Conservation (phyloP, 2,797 vertebrate species). For the Lacerta viridis region DNA sequence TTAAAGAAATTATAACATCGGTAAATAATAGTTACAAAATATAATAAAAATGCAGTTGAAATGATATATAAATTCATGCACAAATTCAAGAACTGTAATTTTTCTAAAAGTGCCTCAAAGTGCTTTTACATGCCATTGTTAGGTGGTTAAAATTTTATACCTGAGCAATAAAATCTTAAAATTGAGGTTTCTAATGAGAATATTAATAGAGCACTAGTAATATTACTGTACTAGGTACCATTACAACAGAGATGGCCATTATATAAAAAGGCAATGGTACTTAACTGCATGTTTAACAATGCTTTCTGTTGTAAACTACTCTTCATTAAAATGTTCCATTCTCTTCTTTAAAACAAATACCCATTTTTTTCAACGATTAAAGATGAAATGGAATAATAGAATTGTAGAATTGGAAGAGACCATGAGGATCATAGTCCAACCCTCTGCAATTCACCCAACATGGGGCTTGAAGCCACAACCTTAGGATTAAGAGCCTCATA, state of each 20-base stretch:
- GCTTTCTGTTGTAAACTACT: conserved; percentile 37
- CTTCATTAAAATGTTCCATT: conserved; percentile 53
- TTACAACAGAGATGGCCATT: conserved; percentile 50
- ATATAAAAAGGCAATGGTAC: conserved; percentile 41
- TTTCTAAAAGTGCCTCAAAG: conserved; percentile 28
- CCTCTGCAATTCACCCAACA: no score
- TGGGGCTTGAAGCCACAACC: no score
- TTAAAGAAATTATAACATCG: conserved; percentile 1
- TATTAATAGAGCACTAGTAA: conserved; percentile 14
- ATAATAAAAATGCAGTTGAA: neutral
- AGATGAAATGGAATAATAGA: conserved; percentile 17
- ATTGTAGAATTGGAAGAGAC: no score
- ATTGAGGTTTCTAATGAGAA: conserved; percentile 26
- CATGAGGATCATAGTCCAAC: neutral
- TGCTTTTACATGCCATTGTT: conserved; percentile 25
- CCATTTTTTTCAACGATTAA: conserved; percentile 16
- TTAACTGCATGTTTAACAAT: conserved; percentile 49
- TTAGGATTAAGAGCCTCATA: no score
- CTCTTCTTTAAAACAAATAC: neutral
- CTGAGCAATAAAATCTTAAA: conserved; percentile 40
- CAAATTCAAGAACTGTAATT: conserved; percentile 41
- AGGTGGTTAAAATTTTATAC: neutral
- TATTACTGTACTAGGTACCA: conserved; percentile 21
- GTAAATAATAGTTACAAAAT: conserved; percentile 47
- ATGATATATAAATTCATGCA: no score